Evolutionary conservation across 2,797 vertebrate genomes (phyloP), one percentile per base, ranked within the genome.

Genomic region (Sitta carolinensis): DNA sequence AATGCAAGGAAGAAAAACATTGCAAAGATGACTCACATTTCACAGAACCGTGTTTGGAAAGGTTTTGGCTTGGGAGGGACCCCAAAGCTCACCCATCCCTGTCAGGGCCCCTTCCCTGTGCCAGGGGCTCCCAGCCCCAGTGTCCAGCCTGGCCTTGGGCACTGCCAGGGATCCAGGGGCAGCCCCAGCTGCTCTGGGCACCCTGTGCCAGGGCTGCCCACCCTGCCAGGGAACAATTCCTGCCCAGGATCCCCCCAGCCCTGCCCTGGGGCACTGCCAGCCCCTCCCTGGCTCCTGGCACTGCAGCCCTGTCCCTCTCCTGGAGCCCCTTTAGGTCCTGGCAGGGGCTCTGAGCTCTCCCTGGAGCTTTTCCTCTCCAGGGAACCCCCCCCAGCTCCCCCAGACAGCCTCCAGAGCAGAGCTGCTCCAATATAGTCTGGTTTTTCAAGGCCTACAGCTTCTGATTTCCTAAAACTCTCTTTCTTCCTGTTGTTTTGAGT

Each of bases 71-170:
- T 50, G 42, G 32, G 2, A 43, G 9, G 13, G 36, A 50, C 2
- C 5, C 9, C 1, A 48, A 36, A 55, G 1, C 2, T 0, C 42
- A 22, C 0, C 22, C 43, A 16, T 7, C 58, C 43, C 50, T 1
- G 30, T 42, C 66, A 47, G 30, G 54, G 25, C 22, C 85, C 16
- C 12, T 40, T 81, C 0, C 34, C 30, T 16, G 32, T 10, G 21
- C 54, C 76, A 66, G 75, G 51, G 18, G 36, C 51, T 57, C 58
- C 58, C 2, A 87, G 32, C 43, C 58, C 66, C 20, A 54, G 0
- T 52, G 19, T 7, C 76, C 76, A 66, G 0, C 38, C 75, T 87
- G 76, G 38, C 52, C 76, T 66, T n/a, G 75, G 59, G 3, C 84
- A 79, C 59, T 80, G 20, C 51, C 84, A 87, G 75, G 67, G 67